Conservation (phyloP, 2,797 vertebrate species). For the Gambusia yucatana region DNA sequence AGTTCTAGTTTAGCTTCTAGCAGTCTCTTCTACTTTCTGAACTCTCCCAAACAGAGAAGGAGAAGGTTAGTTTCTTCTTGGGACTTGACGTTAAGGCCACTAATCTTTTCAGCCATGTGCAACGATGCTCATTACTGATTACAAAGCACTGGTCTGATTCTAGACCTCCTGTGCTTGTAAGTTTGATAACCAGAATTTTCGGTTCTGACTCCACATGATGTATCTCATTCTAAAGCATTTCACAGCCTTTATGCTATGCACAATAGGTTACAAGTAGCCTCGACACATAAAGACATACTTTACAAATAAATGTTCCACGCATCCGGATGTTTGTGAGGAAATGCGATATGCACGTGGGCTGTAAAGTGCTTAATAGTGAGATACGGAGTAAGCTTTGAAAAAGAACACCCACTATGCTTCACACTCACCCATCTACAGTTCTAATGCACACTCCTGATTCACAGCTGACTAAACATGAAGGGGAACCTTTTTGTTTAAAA, state of each 20-base stretch:
- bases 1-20: constrained; percentile 84
- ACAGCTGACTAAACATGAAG: constrained; percentile 3
- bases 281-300: background rate
- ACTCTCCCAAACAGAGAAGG: constrained; percentile 81
- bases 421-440: constrained; percentile 17
- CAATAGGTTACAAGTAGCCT: background rate
- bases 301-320: background rate
- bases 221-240: constrained; percentile 14
- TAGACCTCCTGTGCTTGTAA: constrained; percentile 8
- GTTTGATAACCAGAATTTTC: background rate
- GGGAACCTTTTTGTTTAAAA: constrained; percentile 17
- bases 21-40: constrained; percentile 81
- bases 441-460: constrained; percentile 15
- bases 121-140: constrained; percentile 11
- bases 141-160: constrained; percentile 10
- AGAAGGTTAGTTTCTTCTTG: constrained; percentile 80
- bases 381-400: constrained; percentile 9
- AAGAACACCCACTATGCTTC: constrained; percentile 1
- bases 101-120: constrained; percentile 5
- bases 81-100: constrained; percentile 8
- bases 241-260: background rate
- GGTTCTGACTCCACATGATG: constrained; percentile 1
- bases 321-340: background rate
- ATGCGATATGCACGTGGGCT: background rate
- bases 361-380: constrained; percentile 15